phyloP scores from a whole-genome alignment of 2,888 invertebrate genomes.

The Andricus quercusramuli region DNA sequence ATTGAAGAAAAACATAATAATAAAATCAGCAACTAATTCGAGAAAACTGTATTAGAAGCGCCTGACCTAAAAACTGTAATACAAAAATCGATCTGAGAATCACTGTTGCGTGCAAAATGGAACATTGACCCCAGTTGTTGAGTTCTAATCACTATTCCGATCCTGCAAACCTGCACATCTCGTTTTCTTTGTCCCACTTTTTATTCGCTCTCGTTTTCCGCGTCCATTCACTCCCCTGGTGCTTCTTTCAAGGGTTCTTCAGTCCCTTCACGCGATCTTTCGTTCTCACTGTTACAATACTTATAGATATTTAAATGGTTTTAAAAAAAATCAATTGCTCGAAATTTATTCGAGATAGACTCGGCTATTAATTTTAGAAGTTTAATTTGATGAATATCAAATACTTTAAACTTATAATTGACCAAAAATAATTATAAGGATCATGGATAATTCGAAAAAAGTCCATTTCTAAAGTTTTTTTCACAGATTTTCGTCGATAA shows the following conservation, averaged over 20 bases:
- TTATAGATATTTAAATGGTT: too few species aligned
- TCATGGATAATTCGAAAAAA: too few species aligned
- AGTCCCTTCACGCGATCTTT: neutral
- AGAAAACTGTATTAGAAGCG: neutral
- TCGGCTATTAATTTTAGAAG: too few species aligned
- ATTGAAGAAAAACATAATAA: neutral
- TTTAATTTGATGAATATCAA: too few species aligned
- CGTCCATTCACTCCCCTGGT: neutral
- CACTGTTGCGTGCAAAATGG: neutral
- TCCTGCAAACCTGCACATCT: conserved; percentile 14
- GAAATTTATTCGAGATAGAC: too few species aligned
- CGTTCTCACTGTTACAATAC: neutral
- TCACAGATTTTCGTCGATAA: too few species aligned
- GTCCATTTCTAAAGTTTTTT: too few species aligned
- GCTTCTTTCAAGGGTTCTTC: neutral
- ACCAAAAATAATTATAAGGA: too few species aligned
- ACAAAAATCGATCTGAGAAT: neutral
- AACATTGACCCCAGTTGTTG: conserved; percentile 31
- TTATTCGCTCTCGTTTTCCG: conserved; percentile 11
- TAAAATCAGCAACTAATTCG: neutral
- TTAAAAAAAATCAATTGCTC: too few species aligned
- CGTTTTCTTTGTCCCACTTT: conserved; percentile 31
- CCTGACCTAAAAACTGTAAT: neutral
- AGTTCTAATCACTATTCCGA: conserved; percentile 21
- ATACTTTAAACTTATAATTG: too few species aligned